Conservation (phyloP, 2,797 vertebrate species). For the Luscinia megarhynchos region DNA sequence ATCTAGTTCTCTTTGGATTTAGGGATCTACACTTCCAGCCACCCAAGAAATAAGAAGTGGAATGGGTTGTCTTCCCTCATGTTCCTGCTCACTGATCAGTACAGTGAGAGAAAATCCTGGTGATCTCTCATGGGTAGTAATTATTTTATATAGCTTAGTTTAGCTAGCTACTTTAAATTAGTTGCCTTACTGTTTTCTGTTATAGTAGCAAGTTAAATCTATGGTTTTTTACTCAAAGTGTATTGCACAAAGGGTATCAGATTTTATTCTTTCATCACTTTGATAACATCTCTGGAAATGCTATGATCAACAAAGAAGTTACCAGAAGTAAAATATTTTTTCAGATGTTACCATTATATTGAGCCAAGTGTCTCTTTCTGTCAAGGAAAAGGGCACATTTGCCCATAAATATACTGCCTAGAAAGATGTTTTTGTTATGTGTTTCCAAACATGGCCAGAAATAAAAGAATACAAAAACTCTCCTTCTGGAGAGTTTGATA, state of each 20-base stretch:
- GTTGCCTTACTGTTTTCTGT: background rate
- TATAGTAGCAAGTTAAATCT: background rate
- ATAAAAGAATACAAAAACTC: background rate
- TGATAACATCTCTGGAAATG: background rate
- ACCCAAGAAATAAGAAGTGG: background rate
- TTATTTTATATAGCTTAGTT: background rate
- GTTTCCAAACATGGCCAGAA: background rate
- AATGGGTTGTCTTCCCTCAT: background rate
- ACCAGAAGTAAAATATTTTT: background rate
- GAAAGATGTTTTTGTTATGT: background rate
- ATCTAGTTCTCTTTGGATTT: background rate
- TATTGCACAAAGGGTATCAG: background rate
- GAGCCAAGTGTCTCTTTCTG: background rate
- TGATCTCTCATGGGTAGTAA: background rate
- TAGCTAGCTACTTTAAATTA: background rate
- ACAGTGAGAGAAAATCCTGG: background rate
- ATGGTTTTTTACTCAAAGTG: background rate
- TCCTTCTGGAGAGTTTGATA: background rate
- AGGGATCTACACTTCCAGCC: background rate
- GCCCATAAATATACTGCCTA: background rate
- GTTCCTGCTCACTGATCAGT: constrained; percentile 11
- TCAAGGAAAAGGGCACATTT: background rate
- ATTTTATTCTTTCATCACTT: background rate
- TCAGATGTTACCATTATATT: background rate
- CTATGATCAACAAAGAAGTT: background rate